A percentile compares a stretch with the other conserved stretches of the same genome.
These are phyloP conservation scores for Petrolisthes manimaculis DNA, from an alignment of 2,888 invertebrate genomes.

Conservation along the genomic window DNA sequence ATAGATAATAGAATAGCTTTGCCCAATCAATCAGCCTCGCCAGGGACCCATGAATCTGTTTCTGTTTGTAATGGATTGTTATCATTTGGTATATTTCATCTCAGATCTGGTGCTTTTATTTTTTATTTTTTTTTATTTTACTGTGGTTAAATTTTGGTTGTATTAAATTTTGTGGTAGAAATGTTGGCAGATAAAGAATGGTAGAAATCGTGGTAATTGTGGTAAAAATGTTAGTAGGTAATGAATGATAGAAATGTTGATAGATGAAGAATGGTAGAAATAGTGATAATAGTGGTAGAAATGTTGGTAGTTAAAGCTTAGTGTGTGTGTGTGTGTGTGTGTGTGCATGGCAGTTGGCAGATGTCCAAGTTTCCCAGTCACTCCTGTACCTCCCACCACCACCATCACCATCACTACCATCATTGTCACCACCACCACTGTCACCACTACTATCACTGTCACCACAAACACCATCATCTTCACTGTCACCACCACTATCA, in stretches of 20 bases:
- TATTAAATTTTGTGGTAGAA: neutral
- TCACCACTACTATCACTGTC: neutral
- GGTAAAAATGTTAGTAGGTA: neutral
- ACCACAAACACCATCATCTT: neutral
- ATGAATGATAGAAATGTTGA: neutral
- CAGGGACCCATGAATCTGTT: no score
- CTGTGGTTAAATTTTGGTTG: neutral
- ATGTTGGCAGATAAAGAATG: neutral
- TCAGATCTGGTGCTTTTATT: no score
- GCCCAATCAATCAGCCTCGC: no score
- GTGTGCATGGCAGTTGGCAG: neutral
- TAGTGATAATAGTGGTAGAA: neutral
- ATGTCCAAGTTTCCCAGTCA: neutral
- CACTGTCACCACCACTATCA: neutral
- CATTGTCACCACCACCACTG: neutral
- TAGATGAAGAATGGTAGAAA: neutral
- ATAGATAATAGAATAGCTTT: no score
- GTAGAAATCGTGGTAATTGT: neutral
- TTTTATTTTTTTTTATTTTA: no score
- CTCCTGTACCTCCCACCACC: neutral
- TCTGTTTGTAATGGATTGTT: no score
- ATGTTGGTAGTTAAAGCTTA: neutral
- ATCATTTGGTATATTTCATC: no score
- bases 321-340: slow-evolving; percentile 11
- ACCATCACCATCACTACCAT: neutral